These are phyloP conservation scores for Alosa sapidissima DNA, from an alignment of 2,797 vertebrate species.

Conservation along the genomic window DNA sequence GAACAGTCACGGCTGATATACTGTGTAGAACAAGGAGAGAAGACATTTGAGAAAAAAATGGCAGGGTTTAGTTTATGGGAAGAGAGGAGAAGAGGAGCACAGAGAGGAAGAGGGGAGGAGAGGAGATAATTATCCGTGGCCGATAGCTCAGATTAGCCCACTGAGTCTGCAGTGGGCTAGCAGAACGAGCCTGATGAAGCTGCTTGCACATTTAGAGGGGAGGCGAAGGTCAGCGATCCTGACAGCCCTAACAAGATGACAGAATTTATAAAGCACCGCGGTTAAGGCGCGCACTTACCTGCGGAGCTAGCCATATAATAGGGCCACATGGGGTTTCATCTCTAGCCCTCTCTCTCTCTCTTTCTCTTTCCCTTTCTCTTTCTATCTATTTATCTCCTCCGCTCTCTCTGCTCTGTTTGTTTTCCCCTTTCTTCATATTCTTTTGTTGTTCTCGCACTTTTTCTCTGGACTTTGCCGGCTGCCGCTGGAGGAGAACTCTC, in stretches of 20 bases:
- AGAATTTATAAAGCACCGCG: constrained; percentile 86
- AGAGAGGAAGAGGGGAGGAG: constrained; percentile 47
- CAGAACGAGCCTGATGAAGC: constrained; percentile 69
- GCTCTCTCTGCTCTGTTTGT: constrained; percentile 75
- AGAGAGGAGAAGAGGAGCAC: neutral
- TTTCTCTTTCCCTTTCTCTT: constrained; percentile 54
- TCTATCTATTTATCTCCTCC: constrained; percentile 43
- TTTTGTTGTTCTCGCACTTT: constrained; percentile 73
- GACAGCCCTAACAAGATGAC: constrained; percentile 85
- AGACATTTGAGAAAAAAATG: neutral
- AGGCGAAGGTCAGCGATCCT: constrained; percentile 84
- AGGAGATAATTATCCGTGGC: constrained; percentile 75
- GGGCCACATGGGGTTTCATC: constrained; percentile 85
- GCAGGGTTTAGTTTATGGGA: neutral
- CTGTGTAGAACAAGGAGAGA: neutral
- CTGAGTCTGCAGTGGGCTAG: constrained; percentile 45
- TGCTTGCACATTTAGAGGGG: constrained; percentile 74
- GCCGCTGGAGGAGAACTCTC: constrained; percentile 70
- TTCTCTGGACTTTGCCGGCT: constrained; percentile 69
- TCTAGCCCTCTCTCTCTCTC: constrained; percentile 60
- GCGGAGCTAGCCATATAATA: constrained; percentile 86
- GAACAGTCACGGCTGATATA: neutral
- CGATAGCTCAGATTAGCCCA: constrained; percentile 66
- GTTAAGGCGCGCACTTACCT: constrained; percentile 82
- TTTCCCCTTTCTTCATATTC: constrained; percentile 76